Evolutionary conservation across 2,797 vertebrate species (phyloP).

Genomic region (Lophius americanus): DNA sequence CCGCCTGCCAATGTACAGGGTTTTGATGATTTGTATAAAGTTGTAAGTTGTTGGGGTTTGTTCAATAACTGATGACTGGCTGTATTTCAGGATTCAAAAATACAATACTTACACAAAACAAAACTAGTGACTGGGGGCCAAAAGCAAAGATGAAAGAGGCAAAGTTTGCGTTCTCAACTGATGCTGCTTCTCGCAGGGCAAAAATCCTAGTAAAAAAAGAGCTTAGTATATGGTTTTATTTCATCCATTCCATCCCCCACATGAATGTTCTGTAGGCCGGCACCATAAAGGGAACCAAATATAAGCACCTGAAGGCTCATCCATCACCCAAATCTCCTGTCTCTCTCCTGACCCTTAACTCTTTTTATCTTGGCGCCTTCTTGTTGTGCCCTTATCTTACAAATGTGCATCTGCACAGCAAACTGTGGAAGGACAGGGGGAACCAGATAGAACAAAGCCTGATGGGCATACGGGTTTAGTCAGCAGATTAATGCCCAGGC

Average conservation of each 20-base stretch:
- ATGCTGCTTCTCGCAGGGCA: not conserved
- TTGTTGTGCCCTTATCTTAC: slow-evolving; percentile 48
- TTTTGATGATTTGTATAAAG: no score
- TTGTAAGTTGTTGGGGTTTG: no score
- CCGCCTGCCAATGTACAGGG: no score
- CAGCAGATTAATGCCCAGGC: slow-evolving; percentile 20
- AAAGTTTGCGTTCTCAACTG: not conserved
- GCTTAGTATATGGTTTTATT: no score
- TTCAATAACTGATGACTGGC: no score
- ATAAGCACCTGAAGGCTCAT: slow-evolving; percentile 14
- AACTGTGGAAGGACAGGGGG: slow-evolving; percentile 26
- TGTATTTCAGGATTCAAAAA: no score
- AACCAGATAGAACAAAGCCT: slow-evolving; percentile 25
- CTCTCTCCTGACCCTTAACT: slow-evolving; percentile 41
- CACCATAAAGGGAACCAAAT: slow-evolving; percentile 18
- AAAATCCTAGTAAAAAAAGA: not conserved
- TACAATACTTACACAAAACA: not conserved
- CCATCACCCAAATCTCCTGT: slow-evolving; percentile 31
- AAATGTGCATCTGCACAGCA: slow-evolving; percentile 26
- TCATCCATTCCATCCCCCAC: not conserved
- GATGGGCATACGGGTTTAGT: slow-evolving; percentile 26
- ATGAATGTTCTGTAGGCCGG: slow-evolving; percentile 31
- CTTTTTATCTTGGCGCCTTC: slow-evolving; percentile 20
- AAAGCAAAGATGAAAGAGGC: not conserved
- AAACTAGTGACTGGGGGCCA: not conserved